Evolutionary conservation across 2,113 vertebrate genomes (phyloP).

Genomic region (Psophia crepitans): DNA sequence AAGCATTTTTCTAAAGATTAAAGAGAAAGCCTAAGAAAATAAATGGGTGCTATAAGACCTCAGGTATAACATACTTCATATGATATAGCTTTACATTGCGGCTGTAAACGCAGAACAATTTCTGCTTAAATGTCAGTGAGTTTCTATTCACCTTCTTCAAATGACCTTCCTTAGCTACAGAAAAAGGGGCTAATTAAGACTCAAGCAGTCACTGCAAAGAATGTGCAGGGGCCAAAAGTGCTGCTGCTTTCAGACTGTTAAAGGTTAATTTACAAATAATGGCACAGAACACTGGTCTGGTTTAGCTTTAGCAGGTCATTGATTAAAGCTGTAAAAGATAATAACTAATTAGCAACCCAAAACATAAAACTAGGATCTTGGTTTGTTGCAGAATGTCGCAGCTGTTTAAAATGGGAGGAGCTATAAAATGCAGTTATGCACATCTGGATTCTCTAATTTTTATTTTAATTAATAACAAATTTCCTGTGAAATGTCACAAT

Average conservation of each 20-base stretch:
- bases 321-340: constrained; percentile 1
- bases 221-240: neutral
- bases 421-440: neutral
- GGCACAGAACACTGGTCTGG: neutral
- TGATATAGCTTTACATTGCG: neutral
- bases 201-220: neutral
- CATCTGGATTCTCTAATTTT: neutral
- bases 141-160: neutral
- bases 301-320: neutral
- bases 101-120: neutral
- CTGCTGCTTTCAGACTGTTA: neutral
- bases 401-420: neutral
- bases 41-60: neutral
- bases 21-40: neutral
- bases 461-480: neutral
- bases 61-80: neutral
- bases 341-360: neutral
- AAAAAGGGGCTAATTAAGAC: neutral
- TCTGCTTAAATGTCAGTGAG: neutral
- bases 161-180: neutral
- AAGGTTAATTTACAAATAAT: neutral
- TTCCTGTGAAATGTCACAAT: neutral
- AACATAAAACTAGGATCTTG: neutral
- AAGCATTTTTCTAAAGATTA: neutral
- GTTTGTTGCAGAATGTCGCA: neutral